Evolutionary conservation across 92 coral and sea anemone genomes (phyloP).

Genomic region (Epizoanthus stellaris): DNA sequence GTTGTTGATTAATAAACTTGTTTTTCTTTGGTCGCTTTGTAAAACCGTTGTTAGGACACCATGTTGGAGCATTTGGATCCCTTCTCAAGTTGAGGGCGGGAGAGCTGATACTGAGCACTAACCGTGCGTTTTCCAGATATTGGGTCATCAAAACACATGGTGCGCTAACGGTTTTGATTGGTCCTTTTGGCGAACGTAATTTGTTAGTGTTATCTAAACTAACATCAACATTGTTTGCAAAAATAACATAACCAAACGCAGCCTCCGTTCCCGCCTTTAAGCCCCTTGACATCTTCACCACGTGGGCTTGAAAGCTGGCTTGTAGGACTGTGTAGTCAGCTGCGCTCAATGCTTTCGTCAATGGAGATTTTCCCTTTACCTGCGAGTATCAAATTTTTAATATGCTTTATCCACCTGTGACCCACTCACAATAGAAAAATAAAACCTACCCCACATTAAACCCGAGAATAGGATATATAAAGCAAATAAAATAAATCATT

Average conservation of each 20-base stretch:
- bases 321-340: not conserved
- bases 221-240: not conserved
- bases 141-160: not conserved
- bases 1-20: not conserved
- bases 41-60: not conserved
- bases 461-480: too few species aligned
- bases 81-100: not conserved
- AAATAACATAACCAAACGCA: not conserved
- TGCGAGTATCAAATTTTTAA: not conserved
- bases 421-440: too few species aligned
- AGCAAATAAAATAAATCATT: too few species aligned
- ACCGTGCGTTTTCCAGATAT: not conserved
- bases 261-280: not conserved
- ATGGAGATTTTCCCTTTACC: not conserved
- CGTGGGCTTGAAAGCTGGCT: not conserved
- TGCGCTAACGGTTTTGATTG: not conserved
- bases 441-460: too few species aligned
- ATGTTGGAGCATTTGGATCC: not conserved
- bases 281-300: not conserved
- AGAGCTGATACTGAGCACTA: not conserved
- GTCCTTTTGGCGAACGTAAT: not conserved
- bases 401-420: too few species aligned
- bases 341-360: not conserved
- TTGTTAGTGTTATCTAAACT: not conserved
- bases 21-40: not conserved